Evolutionary conservation across 2,113 vertebrate species (phyloP), one percentile per base, ranked within the genome.

Genomic region (Rynchops niger): DNA sequence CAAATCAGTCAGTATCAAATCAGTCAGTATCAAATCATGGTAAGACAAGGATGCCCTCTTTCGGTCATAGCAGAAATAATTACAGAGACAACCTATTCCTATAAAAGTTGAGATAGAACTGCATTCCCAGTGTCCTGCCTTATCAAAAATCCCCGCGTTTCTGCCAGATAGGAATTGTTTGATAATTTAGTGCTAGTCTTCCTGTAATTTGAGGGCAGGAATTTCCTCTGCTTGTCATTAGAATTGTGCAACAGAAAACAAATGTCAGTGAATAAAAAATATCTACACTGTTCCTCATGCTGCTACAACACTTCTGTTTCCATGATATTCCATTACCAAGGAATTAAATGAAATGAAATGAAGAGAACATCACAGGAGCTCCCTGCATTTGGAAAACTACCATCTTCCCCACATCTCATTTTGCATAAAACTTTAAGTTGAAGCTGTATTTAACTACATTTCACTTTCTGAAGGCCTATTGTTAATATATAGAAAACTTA

Each of bases 1-100:
- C n/a, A n/a, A n/a, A n/a, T n/a, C n/a, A n/a, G n/a, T n/a, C n/a
- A n/a, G n/a, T n/a, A n/a, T n/a, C n/a, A n/a, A n/a, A n/a, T n/a
- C n/a, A n/a, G n/a, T n/a, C n/a, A n/a, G n/a, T n/a, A n/a, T n/a
- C n/a, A n/a, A n/a, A n/a, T n/a, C n/a, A n/a, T n/a, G n/a, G n/a
- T 16, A 23, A 70, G 82, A 43, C 43, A 79, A 83, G 36, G 82
- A 22, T 86, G 77, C 93, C 95, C 97, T 93, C 97, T 96, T 8
- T 65, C 6, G 95, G 94, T 49, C 56, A 4, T 0, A 49, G 40
- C 45, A 45, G 90, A 65, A 74, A 78, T 42, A 91, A 66, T 43
- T 8, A 15, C 47, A 32, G 49, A 42, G 5, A 16, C 3, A 19
- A 11, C 20, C 36, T 13, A 7, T 9, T 25, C 20, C 72, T 29